Conservation (phyloP, 2,113 vertebrate species). For the Alaudala cheleensis region DNA sequence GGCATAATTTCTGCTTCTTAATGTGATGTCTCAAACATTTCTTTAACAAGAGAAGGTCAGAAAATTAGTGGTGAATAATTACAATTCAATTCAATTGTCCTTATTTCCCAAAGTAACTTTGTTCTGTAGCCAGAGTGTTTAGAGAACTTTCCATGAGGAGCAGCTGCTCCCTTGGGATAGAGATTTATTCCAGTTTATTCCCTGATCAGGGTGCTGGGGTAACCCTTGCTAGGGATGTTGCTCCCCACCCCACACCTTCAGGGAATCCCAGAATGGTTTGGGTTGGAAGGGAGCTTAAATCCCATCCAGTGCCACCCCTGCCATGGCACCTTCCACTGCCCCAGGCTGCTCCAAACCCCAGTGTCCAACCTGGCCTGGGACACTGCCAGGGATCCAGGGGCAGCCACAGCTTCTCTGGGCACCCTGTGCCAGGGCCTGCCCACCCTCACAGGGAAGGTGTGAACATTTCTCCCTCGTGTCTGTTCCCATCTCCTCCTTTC, state of each 20-base stretch:
- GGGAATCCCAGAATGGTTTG: background rate
- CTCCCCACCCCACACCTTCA: background rate
- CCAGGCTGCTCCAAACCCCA: background rate
- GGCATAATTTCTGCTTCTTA: background rate
- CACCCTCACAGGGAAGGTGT: background rate
- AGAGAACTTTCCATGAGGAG: background rate
- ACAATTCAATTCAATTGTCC: background rate
- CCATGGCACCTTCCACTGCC: background rate
- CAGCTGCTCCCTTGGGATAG: background rate
- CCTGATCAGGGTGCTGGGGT: background rate
- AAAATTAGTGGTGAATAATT: background rate
- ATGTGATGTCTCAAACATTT: background rate
- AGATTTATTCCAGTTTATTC: background rate
- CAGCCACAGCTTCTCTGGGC: background rate
- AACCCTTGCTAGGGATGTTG: no score
- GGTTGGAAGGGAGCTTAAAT: fast-evolving
- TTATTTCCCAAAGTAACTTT: background rate
- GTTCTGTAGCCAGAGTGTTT: background rate
- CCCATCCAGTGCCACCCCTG: fast-evolving
- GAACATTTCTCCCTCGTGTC: background rate
- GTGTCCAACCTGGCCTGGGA: background rate
- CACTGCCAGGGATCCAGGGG: background rate
- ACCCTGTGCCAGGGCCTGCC: background rate
- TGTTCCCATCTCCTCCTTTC: background rate
- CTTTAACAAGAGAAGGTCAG: background rate